Evolutionary conservation across 2,113 vertebrate genomes (phyloP), one percentile per base, ranked within the genome.

Genomic region (Oostethus manadensis): DNA sequence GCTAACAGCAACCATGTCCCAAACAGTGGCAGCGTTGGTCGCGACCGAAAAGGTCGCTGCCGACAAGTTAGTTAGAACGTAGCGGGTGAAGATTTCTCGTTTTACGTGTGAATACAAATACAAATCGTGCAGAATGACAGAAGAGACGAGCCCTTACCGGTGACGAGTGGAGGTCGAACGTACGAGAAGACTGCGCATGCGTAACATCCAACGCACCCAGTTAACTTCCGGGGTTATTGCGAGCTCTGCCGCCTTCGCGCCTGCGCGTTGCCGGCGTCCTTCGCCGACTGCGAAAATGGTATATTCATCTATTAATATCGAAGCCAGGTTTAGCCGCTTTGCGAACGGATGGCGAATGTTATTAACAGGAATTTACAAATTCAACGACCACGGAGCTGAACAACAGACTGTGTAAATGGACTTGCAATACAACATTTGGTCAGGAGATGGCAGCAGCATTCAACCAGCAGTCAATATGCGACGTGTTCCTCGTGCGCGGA

Each of bases 151-250:
- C 51, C n/a, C 82, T 79, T 50, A 85, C 83, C 81, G 70, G 77
- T 60, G 29, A 58, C 55, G 5, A 54, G 80, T 80, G 85, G 79
- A 87, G 85, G 85, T 87, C 85, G 85, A 84, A 84, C 51, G 63
- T 74, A 44, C 62, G 58, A 73, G 79, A 70, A 43, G n/a, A 1
- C 0, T 1, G 56, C 77, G 65, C 85, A 82, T 78, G 85, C 81
- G 85, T 61, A 50, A 0, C 35, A 42, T 22, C 10, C 23, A 29
- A 1, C 11, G 26, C 23, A 0, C 15, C 20, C 20, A 22, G 17
- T 45, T 23, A 38, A 56, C 44, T 79, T 86, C 84, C 84, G 78
- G 81, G 64, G 55, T 57, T 40, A 38, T 17, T 56, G n/a, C 13
- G 8, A 17, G 10, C 43, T 38, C 38, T 26, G 16, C 23, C 14